Base-by-base conservation (phyloP, 2,113 vertebrate genomes). In the Corapipo altera region DNA sequence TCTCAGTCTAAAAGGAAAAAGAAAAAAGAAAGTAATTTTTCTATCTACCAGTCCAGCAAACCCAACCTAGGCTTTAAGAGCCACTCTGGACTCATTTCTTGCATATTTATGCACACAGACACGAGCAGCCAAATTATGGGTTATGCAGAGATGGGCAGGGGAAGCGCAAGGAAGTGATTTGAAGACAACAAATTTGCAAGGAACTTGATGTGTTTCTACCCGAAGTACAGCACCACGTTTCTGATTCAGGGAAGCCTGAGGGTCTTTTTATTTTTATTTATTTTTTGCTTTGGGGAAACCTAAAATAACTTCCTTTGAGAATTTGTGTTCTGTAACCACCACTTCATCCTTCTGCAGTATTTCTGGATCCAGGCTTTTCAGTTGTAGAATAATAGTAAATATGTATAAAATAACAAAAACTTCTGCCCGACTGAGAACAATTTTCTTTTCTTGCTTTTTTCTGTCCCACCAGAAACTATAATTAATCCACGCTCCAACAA, bases 271-370 rank as follows among this genome's bases (percentile, higher is more conserved):
- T 51, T 52, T 51, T 24, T 48, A 5, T 21, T 14, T n/a, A 62
- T 88, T 69, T 73, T 43, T 70, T 70, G 2, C 26, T 90, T 76
- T 62, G 27, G 55, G 76, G 43, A 90, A 89, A 88, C 30, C 22
- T 83, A 84, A 93, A 80, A 90, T 69, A 95, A 61, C 20, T 73
- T 94, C 72, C 78, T 94, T 90, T 88, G 75, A 91, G 82, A 93
- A 87, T n/a, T 27, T 32, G 27, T 0, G 1, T 65, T 81, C 81
- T 58, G 17, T 73, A 82, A 91, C 73, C 82, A 85, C 21, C 30
- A 57, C 27, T 91, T 94, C 41, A 65, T 80, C 52, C 22, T 94
- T 70, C 75, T 64, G 44, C 33, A 49, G 33, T 84, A 85, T 86
- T 91, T 96, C 79, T 77, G 55, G 67, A 76, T 67, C 46, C 43